phyloP scores from a whole-genome alignment of 2,797 vertebrate species.

The Ibycter americanus region DNA sequence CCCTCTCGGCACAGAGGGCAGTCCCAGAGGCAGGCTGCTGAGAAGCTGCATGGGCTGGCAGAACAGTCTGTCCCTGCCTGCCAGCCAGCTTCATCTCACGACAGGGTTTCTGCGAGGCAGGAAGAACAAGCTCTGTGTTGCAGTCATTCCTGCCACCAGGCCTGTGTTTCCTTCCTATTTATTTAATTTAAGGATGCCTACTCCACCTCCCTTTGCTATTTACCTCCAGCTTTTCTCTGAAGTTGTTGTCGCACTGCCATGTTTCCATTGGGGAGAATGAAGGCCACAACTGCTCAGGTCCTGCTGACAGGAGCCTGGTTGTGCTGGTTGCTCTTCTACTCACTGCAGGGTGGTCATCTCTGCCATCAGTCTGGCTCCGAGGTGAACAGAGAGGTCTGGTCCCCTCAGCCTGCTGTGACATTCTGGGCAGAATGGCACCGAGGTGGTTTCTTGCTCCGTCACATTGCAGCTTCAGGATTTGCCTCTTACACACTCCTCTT shows the following conservation, averaged over 20 bases:
- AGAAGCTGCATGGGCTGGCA: not conserved
- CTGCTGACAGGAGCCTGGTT: not conserved
- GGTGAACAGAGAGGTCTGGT: not conserved
- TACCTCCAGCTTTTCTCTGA: not conserved
- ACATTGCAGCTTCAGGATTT: not conserved
- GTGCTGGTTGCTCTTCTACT: not conserved
- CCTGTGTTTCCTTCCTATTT: not conserved
- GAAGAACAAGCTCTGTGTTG: not conserved
- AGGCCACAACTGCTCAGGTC: not conserved
- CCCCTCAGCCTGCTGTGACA: not conserved
- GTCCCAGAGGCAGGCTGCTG: not conserved
- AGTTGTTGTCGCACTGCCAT: not conserved
- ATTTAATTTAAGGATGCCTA: not conserved
- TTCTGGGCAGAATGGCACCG: not conserved
- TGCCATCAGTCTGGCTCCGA: rapidly evolving
- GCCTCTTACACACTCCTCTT: not conserved
- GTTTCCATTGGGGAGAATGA: not conserved
- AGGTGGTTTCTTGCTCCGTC: not conserved
- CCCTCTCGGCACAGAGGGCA: not conserved
- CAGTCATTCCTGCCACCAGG: not conserved
- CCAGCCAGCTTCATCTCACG: not conserved
- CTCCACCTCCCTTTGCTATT: not conserved
- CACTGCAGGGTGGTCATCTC: too few relatives aligned
- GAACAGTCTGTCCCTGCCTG: not conserved
- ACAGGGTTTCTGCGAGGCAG: not conserved